Conservation (phyloP, 2,113 vertebrate genomes). For the Odontesthes bonariensis region DNA sequence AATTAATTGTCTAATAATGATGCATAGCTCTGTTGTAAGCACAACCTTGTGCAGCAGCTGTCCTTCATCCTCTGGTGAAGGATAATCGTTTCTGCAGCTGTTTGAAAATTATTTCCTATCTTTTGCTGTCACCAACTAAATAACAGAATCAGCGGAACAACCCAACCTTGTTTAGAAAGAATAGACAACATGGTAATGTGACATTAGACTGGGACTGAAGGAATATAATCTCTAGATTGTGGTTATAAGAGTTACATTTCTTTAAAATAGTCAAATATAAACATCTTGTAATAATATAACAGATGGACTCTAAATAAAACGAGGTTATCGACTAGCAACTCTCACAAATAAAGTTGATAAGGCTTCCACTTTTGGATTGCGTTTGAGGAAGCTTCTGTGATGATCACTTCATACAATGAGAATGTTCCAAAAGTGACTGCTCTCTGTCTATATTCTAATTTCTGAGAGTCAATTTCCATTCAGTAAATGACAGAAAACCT, state of each 20-base stretch:
- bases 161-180: conserved; percentile 48
- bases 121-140: conserved; percentile 62
- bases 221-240: neutral
- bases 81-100: conserved; percentile 74
- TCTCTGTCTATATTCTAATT: neutral
- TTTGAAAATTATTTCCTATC: conserved; percentile 61
- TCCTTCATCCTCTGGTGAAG: conserved; percentile 78
- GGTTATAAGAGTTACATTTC: neutral
- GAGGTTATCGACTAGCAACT: too few species aligned
- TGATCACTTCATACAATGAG: neutral
- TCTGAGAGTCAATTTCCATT: conserved; percentile 17
- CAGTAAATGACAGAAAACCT: conserved; percentile 14
- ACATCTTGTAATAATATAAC: too few species aligned
- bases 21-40: conserved; percentile 65
- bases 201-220: neutral
- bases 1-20: conserved; percentile 81
- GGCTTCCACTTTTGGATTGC: neutral
- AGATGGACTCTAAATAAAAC: too few species aligned
- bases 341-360: neutral
- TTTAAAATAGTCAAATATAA: too few species aligned
- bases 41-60: conserved; percentile 64
- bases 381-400: neutral
- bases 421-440: neutral
- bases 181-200: conserved; percentile 20
- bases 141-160: conserved; percentile 45